Evolutionary conservation across 2,113 vertebrate species (phyloP).

Genomic region (Elachura formosa): DNA sequence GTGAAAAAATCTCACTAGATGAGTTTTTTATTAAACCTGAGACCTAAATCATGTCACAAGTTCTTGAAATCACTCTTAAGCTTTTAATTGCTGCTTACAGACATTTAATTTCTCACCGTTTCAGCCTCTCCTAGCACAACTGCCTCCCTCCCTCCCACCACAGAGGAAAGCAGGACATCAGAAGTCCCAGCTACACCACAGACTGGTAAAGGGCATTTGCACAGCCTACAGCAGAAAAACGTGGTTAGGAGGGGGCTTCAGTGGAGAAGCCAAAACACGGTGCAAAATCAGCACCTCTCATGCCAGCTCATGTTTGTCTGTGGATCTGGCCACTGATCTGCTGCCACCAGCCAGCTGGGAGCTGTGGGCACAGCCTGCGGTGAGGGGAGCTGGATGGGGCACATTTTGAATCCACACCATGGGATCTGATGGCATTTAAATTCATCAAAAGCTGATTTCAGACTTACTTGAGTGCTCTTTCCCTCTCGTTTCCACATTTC

Average conservation of each 20-base stretch:
- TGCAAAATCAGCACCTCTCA: not conserved
- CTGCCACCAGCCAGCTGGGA: not conserved
- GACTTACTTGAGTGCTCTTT: not conserved
- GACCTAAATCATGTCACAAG: not conserved
- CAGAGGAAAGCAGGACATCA: not conserved
- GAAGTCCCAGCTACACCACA: fast-evolving
- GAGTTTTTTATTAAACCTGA: not conserved
- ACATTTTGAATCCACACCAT: not conserved
- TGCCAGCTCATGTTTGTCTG: not conserved
- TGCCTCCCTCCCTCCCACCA: not conserved
- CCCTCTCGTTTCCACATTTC: not conserved
- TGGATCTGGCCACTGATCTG: not conserved
- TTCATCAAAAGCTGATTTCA: not conserved
- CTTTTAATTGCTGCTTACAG: not conserved
- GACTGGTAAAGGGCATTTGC: not conserved
- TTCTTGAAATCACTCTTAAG: not conserved
- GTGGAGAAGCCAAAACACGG: not conserved
- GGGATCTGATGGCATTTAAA: not conserved
- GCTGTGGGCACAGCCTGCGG: not conserved
- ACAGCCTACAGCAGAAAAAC: not conserved
- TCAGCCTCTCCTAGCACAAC: not conserved
- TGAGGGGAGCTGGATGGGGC: not conserved
- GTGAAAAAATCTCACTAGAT: not conserved
- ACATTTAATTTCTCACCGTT: not conserved
- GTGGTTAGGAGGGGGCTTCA: fast-evolving